A percentile compares a stretch with the other conserved stretches of the same genome.
Conservation (phyloP, 2,888 invertebrate genomes). For the Epirrita christyi region DNA sequence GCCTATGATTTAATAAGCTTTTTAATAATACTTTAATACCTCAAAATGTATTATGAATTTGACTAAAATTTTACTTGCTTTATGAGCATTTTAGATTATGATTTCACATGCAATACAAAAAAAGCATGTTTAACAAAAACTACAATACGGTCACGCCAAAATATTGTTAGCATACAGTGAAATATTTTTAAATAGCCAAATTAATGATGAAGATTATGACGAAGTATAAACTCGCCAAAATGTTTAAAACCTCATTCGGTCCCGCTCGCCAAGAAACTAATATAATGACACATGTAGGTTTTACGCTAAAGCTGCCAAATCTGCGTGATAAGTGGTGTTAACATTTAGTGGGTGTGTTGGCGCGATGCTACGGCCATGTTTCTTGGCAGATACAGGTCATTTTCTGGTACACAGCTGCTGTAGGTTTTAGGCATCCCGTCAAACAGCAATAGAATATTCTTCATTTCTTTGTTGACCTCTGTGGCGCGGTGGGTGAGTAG, state of each 20-base stretch:
- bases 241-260: constrained; percentile 20
- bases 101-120: constrained; percentile 7
- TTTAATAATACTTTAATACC: too few relatives aligned
- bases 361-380: constrained; percentile 2
- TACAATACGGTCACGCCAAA: constrained; percentile 13
- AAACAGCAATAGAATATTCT: too few relatives aligned
- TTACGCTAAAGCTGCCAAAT: too few relatives aligned
- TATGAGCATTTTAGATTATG: constrained; percentile 1
- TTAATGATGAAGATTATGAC: neutral
- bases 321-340: constrained; percentile 40
- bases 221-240: neutral
- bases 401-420: too few relatives aligned
- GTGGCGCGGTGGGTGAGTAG: too few relatives aligned
- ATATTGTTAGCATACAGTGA: constrained; percentile 2
- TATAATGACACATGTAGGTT: constrained; percentile 29
- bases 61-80: neutral
- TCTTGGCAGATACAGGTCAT: neutral
- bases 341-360: constrained; percentile 28
- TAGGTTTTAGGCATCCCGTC: too few relatives aligned
- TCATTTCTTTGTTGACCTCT: too few relatives aligned
- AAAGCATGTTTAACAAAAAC: constrained; percentile 13
- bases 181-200: neutral
- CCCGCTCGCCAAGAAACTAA: constrained; percentile 33
- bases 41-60: too few relatives aligned
- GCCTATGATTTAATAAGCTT: too few relatives aligned